phyloP scores from a whole-genome alignment of 2,113 vertebrate species.

The Pedetes capensis region DNA sequence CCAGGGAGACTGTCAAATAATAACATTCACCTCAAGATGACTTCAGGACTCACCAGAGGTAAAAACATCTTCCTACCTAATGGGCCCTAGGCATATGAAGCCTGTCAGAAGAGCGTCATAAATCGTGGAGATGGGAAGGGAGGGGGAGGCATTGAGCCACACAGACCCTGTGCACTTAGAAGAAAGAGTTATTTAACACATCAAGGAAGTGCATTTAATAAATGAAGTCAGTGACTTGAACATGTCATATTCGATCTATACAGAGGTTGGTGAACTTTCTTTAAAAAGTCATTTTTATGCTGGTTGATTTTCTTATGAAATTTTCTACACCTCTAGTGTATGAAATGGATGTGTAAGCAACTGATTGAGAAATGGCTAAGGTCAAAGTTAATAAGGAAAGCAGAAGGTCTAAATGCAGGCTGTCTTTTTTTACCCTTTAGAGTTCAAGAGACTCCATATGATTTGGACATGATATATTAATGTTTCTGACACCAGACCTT shows the following conservation, averaged over 20 bases:
- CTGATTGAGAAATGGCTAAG: constrained; percentile 82
- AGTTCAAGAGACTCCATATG: constrained; percentile 73
- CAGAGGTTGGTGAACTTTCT: constrained; percentile 80
- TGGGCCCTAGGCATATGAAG: constrained; percentile 51
- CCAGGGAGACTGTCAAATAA: constrained; percentile 7
- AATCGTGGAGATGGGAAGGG: constrained; percentile 48
- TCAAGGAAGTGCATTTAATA: constrained; percentile 73
- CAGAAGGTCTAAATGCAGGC: constrained; percentile 73
- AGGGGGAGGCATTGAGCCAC: neutral
- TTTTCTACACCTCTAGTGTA: constrained; percentile 72
- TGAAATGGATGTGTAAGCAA: constrained; percentile 79
- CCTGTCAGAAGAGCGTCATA: constrained; percentile 50
- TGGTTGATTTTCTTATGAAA: constrained; percentile 79
- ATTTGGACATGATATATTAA: constrained; percentile 77
- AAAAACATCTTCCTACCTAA: constrained; percentile 59
- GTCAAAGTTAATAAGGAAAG: constrained; percentile 81
- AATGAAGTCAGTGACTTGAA: constrained; percentile 80
- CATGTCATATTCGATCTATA: constrained; percentile 70
- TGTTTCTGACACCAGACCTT: constrained; percentile 72
- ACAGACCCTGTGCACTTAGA: constrained; percentile 71
- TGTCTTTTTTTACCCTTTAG: constrained; percentile 46
- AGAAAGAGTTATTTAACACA: constrained; percentile 79
- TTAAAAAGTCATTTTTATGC: constrained; percentile 81
- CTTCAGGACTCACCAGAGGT: constrained; percentile 50
- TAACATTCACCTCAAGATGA: neutral